Evolutionary conservation across 35 echinoderm and acorn worm species (phyloP), one percentile per base, ranked within the genome.

Genomic region (Lytechinus variegatus): DNA sequence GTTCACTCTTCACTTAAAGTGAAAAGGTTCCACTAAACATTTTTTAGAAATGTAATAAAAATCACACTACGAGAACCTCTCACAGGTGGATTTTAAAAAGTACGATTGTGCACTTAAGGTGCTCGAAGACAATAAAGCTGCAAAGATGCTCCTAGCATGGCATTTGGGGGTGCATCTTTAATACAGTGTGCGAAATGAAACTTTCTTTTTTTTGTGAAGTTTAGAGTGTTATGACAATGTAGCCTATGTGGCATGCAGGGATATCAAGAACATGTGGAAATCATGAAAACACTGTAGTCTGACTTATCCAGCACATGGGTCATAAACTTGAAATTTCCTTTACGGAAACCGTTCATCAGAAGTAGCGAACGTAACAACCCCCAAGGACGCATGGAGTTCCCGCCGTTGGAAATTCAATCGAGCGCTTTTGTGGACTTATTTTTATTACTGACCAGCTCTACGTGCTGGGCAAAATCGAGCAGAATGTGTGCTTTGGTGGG

Each of bases 301-400:
- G 88, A 90, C 88, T 44, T 90, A 90, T 90, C 88, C 88, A 90
- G 28, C 88, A 90, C 88, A 90, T 90, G 88, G 88, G 28, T 54
- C 28, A 44, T 90, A 90, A 90, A 90, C 88, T 90, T 90, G 88
- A 90, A 90, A 90, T 90, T 90, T 90, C 88, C 88, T 90, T 33
- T 10, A 51, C 88, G 88, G 88, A 90, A 90, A 54, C 88, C 52
- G 88, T 52, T 52, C 88, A 90, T 90, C 52, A 52, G 4, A 79
- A 79, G 66, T 79, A 79, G 16, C 14, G 66, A 79, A 90, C 88
- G 88, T 11, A 90, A 90, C 28, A 52, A 52, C 52, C 88, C 88
- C 88, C 29, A 90, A 90, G 88, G 88, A 90, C 88, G 52, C 7
- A 24, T n/a, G 27, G 6, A 52, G 29, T 44, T 52, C 88, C 52